Evolutionary conservation across 2,888 invertebrate species (phyloP).

Genomic region (Drosophila greeni): DNA sequence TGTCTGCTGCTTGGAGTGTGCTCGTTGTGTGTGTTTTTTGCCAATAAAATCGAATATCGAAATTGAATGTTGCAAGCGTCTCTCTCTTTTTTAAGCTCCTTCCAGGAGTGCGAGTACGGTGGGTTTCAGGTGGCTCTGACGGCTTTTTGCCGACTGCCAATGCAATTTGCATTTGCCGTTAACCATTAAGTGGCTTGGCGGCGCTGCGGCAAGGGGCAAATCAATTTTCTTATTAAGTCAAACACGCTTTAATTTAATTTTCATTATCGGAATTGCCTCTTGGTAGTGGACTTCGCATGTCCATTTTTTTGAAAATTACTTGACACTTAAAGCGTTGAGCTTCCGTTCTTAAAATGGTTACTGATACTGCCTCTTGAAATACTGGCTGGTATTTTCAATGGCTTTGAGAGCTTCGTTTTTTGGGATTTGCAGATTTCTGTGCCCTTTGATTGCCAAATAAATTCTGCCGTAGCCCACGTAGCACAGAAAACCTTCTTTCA

Average conservation of each 20-base stretch:
- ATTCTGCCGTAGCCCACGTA: too few species aligned
- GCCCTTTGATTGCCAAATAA: background rate
- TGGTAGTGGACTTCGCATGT: constrained; percentile 27
- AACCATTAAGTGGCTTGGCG: constrained; percentile 35
- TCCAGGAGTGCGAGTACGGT: constrained; percentile 10
- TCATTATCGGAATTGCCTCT: constrained; percentile 24
- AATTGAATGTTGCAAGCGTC: constrained; percentile 66
- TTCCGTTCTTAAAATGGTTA: background rate
- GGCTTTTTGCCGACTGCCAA: constrained; percentile 25
- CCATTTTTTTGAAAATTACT: constrained; percentile 38
- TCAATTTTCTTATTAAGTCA: constrained; percentile 69
- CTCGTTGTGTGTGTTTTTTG: constrained; percentile 43
- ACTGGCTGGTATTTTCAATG: background rate
- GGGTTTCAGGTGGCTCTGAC: constrained; percentile 21
- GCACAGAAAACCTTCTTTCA: too few species aligned
- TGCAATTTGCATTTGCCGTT: constrained; percentile 46
- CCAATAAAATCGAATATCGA: constrained; percentile 74
- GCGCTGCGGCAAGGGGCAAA: constrained; percentile 42
- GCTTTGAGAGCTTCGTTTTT: background rate
- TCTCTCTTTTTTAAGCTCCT: constrained; percentile 23
- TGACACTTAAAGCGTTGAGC: constrained; percentile 9
- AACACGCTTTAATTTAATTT: constrained; percentile 55
- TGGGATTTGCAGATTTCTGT: background rate
- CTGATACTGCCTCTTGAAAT: background rate
- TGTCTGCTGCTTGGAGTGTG: constrained; percentile 26